phyloP scores from a whole-genome alignment of 2,113 vertebrate genomes.

The Apodemus speciosus region DNA sequence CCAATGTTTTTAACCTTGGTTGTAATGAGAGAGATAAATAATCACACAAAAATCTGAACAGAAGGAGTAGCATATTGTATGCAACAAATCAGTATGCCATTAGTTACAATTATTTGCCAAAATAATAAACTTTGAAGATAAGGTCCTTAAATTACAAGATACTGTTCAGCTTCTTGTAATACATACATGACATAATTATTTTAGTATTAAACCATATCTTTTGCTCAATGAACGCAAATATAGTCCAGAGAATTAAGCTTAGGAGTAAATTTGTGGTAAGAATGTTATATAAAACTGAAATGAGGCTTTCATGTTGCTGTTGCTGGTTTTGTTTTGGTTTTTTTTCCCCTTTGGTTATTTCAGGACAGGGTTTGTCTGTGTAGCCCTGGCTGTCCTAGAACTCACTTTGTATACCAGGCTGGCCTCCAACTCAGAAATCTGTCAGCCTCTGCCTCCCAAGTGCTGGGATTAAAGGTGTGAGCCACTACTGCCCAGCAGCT shows the following conservation, averaged over 20 bases:
- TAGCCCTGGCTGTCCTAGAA: too few relatives aligned
- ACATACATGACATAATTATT: neutral
- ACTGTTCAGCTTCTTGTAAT: neutral
- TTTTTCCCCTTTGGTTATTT: too few relatives aligned
- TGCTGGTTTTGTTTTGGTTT: neutral
- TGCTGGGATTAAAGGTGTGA: too few relatives aligned
- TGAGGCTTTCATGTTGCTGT: neutral
- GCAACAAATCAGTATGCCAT: conserved; percentile 35
- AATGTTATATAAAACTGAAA: neutral
- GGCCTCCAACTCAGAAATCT: too few relatives aligned
- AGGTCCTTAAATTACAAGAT: conserved; percentile 22
- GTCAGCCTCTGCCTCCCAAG: too few relatives aligned
- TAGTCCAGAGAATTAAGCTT: neutral
- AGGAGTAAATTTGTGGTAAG: neutral
- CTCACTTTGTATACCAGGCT: too few relatives aligned
- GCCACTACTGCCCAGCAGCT: too few relatives aligned
- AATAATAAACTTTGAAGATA: conserved; percentile 59
- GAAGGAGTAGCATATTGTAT: conserved; percentile 71
- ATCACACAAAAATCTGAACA: conserved; percentile 57
- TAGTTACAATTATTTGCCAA: conserved; percentile 38
- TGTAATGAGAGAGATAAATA: conserved; percentile 67
- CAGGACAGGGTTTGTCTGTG: too few relatives aligned
- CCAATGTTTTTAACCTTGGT: conserved; percentile 71
- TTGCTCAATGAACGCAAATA: neutral
- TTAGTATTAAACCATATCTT: neutral